These are phyloP conservation scores for Eurytoma californica DNA, from an alignment of 2,888 invertebrate genomes.

Conservation along the genomic window DNA sequence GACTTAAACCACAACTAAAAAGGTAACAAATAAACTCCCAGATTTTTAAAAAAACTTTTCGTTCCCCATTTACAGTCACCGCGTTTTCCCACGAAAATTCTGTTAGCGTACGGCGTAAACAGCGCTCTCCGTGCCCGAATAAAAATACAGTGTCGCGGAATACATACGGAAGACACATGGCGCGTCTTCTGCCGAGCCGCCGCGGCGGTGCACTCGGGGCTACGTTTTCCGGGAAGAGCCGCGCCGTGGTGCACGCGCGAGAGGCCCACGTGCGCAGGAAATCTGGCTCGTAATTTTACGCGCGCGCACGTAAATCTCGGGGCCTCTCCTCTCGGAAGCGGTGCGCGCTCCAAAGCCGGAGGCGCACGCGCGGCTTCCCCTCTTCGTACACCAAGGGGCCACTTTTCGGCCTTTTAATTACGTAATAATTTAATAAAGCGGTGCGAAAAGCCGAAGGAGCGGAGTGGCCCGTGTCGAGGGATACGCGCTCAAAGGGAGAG, in stretches of 20 bases:
- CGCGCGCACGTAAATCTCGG: conserved; percentile 25
- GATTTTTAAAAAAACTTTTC: neutral
- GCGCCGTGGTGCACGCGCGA: neutral
- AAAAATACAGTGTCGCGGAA: conserved; percentile 12
- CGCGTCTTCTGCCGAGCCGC: neutral
- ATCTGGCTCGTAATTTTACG: conserved; percentile 27
- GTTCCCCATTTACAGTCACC: neutral
- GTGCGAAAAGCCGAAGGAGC: conserved; percentile 12
- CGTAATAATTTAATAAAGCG: conserved; percentile 50
- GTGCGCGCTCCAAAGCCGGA: neutral
- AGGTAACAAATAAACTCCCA: neutral
- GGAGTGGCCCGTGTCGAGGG: neutral
- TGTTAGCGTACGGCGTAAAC: neutral
- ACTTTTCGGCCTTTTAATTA: conserved; percentile 38
- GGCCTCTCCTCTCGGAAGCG: neutral
- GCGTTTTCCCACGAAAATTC: neutral
- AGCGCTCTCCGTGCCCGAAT: neutral
- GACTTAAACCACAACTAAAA: neutral
- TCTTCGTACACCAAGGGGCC: conserved; percentile 18
- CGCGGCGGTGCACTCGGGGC: conserved; percentile 11
- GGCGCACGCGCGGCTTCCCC: neutral
- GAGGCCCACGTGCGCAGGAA: conserved; percentile 4
- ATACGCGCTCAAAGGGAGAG: neutral
- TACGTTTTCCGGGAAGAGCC: conserved; percentile 25
- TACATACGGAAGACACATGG: conserved; percentile 35